Evolutionary conservation across 2,113 vertebrate genomes (phyloP).

Genomic region (Montifringilla adamsi): DNA sequence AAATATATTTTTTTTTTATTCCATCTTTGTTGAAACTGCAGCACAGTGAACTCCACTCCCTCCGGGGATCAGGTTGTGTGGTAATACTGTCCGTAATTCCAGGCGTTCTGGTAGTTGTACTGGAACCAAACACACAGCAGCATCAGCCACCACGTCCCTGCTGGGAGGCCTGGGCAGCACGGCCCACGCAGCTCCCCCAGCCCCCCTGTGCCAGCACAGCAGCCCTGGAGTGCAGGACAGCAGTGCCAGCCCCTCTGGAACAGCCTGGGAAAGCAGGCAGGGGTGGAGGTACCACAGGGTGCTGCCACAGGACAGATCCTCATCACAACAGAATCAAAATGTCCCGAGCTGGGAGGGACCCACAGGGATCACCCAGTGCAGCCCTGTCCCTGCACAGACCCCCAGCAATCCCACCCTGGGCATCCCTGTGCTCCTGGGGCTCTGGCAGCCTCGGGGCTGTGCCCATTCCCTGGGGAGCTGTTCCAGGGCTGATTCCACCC

Average conservation of each 20-base stretch:
- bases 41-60: background rate
- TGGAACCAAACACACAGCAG: slow-evolving; percentile 49
- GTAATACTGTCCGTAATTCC: slow-evolving; percentile 99
- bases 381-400: no score
- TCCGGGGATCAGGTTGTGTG: slow-evolving; percentile 86
- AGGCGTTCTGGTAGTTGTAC: slow-evolving; percentile 91
- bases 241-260: rapidly evolving
- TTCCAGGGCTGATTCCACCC: background rate
- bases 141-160: background rate
- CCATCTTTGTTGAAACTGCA: slow-evolving; percentile 46
- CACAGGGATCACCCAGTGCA: background rate
- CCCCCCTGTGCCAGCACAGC: background rate
- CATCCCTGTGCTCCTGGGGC: background rate
- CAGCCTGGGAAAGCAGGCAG: background rate
- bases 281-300: rapidly evolving
- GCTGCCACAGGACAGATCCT: background rate
- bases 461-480: background rate
- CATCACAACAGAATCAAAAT: background rate
- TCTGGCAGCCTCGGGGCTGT: background rate
- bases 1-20: slow-evolving; percentile 54
- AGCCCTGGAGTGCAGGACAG: background rate
- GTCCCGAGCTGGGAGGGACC: background rate
- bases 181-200: background rate
- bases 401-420: background rate
- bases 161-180: background rate